A percentile compares a stretch with the other conserved stretches of the same genome.
Conservation (phyloP, 2,888 invertebrate genomes). For the Sesamia inferens region DNA sequence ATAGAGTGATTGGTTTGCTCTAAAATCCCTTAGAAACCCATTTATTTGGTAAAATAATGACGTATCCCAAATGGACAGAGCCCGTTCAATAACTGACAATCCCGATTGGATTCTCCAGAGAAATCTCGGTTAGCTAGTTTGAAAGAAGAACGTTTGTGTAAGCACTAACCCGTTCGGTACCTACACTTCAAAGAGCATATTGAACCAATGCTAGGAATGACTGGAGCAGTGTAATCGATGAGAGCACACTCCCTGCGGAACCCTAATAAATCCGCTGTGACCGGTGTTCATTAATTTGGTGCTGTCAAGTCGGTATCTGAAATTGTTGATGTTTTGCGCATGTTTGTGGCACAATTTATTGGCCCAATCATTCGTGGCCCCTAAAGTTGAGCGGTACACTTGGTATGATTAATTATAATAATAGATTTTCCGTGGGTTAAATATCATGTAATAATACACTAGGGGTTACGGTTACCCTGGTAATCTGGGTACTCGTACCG, state of each 20-base stretch:
- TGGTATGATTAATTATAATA: constrained; percentile 75
- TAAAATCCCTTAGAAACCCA: constrained; percentile 29
- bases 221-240: constrained; percentile 71
- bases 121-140: constrained; percentile 52
- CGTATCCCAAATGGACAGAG: constrained; percentile 25
- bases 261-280: constrained; percentile 84
- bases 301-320: constrained; percentile 84
- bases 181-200: constrained; percentile 63
- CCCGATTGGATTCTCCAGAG: constrained; percentile 52
- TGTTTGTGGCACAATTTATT: constrained; percentile 83
- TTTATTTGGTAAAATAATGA: constrained; percentile 48
- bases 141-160: constrained; percentile 52
- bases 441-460: constrained; percentile 54
- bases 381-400: constrained; percentile 74
- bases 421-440: constrained; percentile 65
- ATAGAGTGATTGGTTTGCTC: constrained; percentile 28
- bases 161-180: constrained; percentile 57
- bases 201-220: constrained; percentile 64
- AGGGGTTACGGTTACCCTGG: constrained; percentile 13
- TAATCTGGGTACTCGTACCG: constrained; percentile 25
- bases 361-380: constrained; percentile 79
- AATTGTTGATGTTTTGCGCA: constrained; percentile 88
- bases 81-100: constrained; percentile 46
- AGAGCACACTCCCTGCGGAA: constrained; percentile 70
- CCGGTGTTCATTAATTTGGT: constrained; percentile 86